A percentile compares a stretch with the other conserved stretches of the same genome.
phyloP scores from a whole-genome alignment of 1,140 invertebrate genomes.

The Aradophagus sp. region DNA sequence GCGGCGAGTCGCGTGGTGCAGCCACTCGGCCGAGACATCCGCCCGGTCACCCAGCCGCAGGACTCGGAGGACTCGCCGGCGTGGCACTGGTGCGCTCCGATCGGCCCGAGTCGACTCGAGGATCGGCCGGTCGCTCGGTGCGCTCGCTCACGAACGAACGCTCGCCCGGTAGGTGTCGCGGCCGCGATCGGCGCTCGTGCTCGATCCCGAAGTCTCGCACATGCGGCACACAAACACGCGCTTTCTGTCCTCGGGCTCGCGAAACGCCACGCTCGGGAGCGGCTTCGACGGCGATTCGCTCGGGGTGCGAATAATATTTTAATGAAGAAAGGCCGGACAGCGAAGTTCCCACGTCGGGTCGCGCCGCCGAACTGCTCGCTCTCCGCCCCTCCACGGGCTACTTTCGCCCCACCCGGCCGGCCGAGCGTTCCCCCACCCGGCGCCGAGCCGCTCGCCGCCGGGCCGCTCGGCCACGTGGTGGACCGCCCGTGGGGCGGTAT shows the following conservation, averaged over 20 bases:
- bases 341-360: constrained; percentile 75
- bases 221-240: constrained; percentile 26
- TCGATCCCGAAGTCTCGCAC: constrained; percentile 2
- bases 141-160: not conserved
- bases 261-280: constrained; percentile 51
- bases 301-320: constrained; percentile 70
- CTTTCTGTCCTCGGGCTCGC: constrained; percentile 33
- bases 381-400: constrained; percentile 69
- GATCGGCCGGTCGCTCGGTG: no score
- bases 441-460: not conserved
- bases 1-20: constrained; percentile 36
- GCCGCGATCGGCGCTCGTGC: constrained; percentile 17
- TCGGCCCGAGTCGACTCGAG: not conserved
- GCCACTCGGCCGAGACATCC: constrained; percentile 31
- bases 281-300: constrained; percentile 34
- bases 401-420: constrained; percentile 47
- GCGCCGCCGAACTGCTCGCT: constrained; percentile 74
- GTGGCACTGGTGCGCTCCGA: no score
- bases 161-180: not conserved
- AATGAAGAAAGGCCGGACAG: constrained; percentile 75
- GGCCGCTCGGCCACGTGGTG: constrained; percentile 8
- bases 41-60: not conserved
- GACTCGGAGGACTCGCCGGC: no score
- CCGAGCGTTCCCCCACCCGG: constrained; percentile 15
- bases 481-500: constrained; percentile 18